A percentile compares a stretch with the other conserved stretches of the same genome.
These are phyloP conservation scores for Cyphomyrmex costatus DNA, from an alignment of 1,140 invertebrate genomes.

Conservation along the genomic window DNA sequence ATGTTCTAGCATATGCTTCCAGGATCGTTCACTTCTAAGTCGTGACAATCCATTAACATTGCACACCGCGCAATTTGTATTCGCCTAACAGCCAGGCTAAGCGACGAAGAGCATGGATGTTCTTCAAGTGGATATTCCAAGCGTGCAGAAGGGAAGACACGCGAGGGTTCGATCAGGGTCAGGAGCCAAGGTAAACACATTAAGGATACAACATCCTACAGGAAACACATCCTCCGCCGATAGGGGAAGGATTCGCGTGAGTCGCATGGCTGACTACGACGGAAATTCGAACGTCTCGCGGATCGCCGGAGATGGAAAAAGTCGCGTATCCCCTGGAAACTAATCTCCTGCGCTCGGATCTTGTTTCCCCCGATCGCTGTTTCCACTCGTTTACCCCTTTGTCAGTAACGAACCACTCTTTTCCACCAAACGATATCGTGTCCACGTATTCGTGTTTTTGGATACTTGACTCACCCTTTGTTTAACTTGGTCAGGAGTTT, in stretches of 20 bases:
- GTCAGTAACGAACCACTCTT: slow-evolving; percentile 49
- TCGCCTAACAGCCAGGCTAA: slow-evolving; percentile 29
- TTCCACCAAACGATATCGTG: neutral
- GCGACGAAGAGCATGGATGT: slow-evolving; percentile 29
- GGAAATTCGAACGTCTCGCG: slow-evolving; percentile 76
- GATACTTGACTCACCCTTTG: slow-evolving; percentile 22
- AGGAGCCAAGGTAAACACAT: slow-evolving; percentile 83
- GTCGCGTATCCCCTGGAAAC: slow-evolving; percentile 34
- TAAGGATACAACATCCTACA: slow-evolving; percentile 80
- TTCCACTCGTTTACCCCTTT: slow-evolving; percentile 69
- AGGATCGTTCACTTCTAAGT: slow-evolving; percentile 22
- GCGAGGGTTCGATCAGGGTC: slow-evolving; percentile 75
- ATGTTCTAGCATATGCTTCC: slow-evolving; percentile 6
- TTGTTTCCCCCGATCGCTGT: slow-evolving; percentile 59
- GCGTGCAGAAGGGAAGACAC: slow-evolving; percentile 46
- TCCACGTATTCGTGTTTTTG: neutral
- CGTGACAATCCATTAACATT: slow-evolving; percentile 55
- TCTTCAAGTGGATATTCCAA: slow-evolving; percentile 30
- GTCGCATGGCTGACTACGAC: slow-evolving; percentile 55
- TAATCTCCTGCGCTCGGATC: slow-evolving; percentile 72
- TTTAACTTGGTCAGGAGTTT: slow-evolving; percentile 6
- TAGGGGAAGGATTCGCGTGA: slow-evolving; percentile 64
- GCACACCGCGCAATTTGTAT: slow-evolving; percentile 51
- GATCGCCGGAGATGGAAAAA: slow-evolving; percentile 66
- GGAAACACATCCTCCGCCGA: slow-evolving; percentile 75